Evolutionary conservation across 2,113 vertebrate species (phyloP).

Genomic region (Poicephalus gulielmi): DNA sequence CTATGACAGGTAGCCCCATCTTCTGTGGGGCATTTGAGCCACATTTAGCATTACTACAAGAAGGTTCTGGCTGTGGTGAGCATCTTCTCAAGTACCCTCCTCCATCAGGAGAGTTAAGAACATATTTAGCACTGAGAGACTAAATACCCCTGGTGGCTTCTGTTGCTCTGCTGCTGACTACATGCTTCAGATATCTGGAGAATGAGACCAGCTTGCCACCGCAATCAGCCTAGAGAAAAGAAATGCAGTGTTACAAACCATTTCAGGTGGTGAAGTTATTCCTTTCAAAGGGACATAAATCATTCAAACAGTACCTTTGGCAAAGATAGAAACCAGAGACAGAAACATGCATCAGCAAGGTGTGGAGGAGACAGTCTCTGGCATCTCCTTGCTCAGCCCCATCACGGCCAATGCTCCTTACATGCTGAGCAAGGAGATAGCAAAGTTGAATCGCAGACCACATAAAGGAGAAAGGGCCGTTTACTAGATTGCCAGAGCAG

Average conservation of each 20-base stretch:
- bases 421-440: not conserved
- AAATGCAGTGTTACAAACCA: not conserved
- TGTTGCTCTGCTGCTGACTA: not conserved
- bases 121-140: not conserved
- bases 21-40: not conserved
- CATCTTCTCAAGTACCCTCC: not conserved
- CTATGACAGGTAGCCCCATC: not conserved
- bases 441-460: not conserved
- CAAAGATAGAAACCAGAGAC: not conserved
- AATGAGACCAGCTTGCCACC: not conserved
- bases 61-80: not conserved
- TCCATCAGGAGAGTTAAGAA: not conserved
- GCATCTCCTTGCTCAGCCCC: not conserved
- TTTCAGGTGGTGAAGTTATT: not conserved
- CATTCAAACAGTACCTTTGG: not conserved
- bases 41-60: not conserved
- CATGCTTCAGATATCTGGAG: not conserved
- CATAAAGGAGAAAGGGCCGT: not conserved
- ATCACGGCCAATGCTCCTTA: not conserved
- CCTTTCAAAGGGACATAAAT: not conserved
- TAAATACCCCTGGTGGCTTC: fast-evolving
- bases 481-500: not conserved
- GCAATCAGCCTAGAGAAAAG: not conserved
- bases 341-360: not conserved
- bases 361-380: not conserved